Evolutionary conservation across 1,140 invertebrate genomes (phyloP), one percentile per base, ranked within the genome.

Genomic region (Watersipora subatra): DNA sequence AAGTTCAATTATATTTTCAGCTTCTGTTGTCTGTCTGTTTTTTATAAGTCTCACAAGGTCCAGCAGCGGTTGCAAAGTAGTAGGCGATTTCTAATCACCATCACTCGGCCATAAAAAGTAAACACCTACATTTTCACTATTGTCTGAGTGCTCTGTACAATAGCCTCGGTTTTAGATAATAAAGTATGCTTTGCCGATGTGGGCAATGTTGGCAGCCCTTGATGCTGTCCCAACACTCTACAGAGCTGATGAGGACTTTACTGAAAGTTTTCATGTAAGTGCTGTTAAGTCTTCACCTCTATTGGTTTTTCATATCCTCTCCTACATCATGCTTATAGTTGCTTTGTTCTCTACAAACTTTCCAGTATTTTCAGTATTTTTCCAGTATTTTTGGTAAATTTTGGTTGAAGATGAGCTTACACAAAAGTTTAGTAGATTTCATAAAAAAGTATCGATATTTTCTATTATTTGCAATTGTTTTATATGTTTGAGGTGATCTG

Each of bases 181-280:
- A 7, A 83, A 84, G 73, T 80, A 80, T 65, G 74, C 83, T 25
- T 66, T 83, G 58, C 83, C 83, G 58, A 82, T 80, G 63, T 84
- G 83, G 82, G 79, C 79, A 63, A 76, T 84, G 72, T 71, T 84
- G 63, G 78, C 77, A 68, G 78, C 84, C 46, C 82, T 84, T 73
- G 80, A 82, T 67, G 82, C 83, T 0, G 68, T 72, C 26, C 69
- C 69, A 24, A 70, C 70, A 28, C 63, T 67, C 17, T 30, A 55
- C 22, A 62, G 61, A 3, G 74, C 76, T 7, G 67, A 64, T 57
- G 75, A 78, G 46, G 73, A 76, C 61, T 61, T 73, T 1, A 12
- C 34, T n/a, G 34, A n/a, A 46, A 46, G 34, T n/a, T 12, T 46
- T 46, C 34, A 46, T 7, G 34, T 46, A 46, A 46, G n/a, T n/a